phyloP scores from a whole-genome alignment of 2,797 vertebrate species.

The Neostethus bicornis region DNA sequence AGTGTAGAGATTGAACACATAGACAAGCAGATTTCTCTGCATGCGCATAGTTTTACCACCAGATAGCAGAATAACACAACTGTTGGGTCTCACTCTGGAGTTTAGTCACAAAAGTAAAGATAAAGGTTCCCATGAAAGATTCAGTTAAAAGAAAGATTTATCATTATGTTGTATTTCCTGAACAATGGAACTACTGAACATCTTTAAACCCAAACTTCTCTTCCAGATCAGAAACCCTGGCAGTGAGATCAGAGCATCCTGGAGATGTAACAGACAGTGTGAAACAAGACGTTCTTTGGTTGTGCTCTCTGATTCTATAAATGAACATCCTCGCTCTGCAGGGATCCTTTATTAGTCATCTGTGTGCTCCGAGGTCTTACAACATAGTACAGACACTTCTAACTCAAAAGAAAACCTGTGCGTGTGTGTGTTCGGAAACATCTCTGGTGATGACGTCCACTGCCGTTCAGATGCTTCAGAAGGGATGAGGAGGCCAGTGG shows the following conservation, averaged over 20 bases:
- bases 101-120: too few relatives aligned
- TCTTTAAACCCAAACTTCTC: too few relatives aligned
- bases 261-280: neutral
- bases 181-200: too few relatives aligned
- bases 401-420: slow-evolving; percentile 2
- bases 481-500: neutral
- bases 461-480: slow-evolving; percentile 6
- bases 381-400: slow-evolving; percentile 3
- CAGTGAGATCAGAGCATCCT: slow-evolving; percentile 8
- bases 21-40: too few relatives aligned
- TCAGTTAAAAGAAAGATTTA: too few relatives aligned
- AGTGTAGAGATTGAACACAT: too few relatives aligned
- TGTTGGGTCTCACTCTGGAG: too few relatives aligned
- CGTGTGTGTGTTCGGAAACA: neutral
- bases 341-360: slow-evolving; percentile 30
- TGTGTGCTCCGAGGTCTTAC: slow-evolving; percentile 1
- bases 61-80: too few relatives aligned
- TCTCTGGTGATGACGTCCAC: neutral
- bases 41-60: too few relatives aligned
- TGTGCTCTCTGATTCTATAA: slow-evolving; percentile 26
- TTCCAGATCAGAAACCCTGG: neutral
- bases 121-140: too few relatives aligned
- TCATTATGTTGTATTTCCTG: too few relatives aligned
- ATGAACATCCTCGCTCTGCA: slow-evolving; percentile 20
- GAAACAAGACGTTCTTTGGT: slow-evolving; percentile 6